Evolutionary conservation across 64 coral and sea anemone genomes (phyloP), one percentile per base, ranked within the genome.

Genomic region (Anthopleura sola): DNA sequence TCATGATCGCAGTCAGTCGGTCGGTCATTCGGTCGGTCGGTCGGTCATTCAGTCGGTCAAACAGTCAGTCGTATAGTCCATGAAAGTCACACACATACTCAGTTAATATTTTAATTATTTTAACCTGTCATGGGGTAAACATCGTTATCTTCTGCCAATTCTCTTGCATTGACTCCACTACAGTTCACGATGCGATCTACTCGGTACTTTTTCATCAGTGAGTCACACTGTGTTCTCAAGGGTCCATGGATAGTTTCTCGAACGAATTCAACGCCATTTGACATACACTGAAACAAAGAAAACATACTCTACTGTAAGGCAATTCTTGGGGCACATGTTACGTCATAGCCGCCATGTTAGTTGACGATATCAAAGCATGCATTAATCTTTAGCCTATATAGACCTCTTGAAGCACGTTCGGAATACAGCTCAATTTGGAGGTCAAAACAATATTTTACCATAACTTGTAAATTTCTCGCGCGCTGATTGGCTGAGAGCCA

Each of bases 161-260:
- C 46, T 32, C 55, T 15, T 31, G 82, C 82, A 5, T 38, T 21
- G 28, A 83, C n/a, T 24, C 82, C 82, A 2, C 51, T 58, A 38
- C 82, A 83, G 28, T 83, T 83, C 18, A 83, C 55, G 28, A 83
- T 60, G 19, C 48, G n/a, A 55, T 83, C 82, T 36, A 49, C 53
- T 20, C 34, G 9, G 29, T 83, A 58, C 47, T 38, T 36, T 2
- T 20, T 50, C 50, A 49, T 83, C 50, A 83, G 29, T 1, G 50
- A 83, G 49, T 83, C 76, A 46, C 76, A 79, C 18, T 79, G 76
- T 38, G 36, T 48, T 44, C 21, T 48, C 20, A 79, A 48, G 6
- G 44, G 44, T 28, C 37, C 36, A 79, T 79, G 18, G 76, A 79
- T 5, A 48, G 76, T 48, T 24, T 48, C 76, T 24, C 44, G 76